Conservation (phyloP, 35 echinoderm and acorn worm genomes). For the Hemicentrotus pulcherrimus region DNA sequence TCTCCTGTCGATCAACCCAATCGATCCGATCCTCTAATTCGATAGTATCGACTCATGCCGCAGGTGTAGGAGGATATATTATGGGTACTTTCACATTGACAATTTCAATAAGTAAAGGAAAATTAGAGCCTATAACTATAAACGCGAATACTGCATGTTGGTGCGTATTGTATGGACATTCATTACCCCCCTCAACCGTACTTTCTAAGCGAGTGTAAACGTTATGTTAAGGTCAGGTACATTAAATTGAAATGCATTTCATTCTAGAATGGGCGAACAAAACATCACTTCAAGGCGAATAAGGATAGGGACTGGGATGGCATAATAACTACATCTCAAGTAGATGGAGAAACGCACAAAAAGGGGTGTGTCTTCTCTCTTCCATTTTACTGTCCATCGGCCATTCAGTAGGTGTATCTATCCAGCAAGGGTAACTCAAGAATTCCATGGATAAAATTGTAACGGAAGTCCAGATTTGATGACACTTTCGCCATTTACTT, state of each 20-base stretch:
- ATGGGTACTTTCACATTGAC: not conserved
- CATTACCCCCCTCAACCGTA: not conserved
- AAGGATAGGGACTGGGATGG: not conserved
- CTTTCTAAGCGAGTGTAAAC: not conserved
- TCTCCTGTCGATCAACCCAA: not conserved
- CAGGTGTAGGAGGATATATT: not conserved
- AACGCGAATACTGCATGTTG: no score
- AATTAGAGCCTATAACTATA: not conserved
- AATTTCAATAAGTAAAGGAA: not conserved
- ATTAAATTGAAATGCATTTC: not conserved
- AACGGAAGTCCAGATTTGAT: not conserved
- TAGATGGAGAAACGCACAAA: not conserved
- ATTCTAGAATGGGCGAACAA: not conserved
- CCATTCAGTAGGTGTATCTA: not conserved
- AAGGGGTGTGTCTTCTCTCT: not conserved
- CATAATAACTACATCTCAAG: not conserved
- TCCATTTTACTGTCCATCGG: not conserved
- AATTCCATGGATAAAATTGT: not conserved
- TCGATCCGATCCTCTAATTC: not conserved
- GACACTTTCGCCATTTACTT: no score
- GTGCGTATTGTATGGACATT: not conserved
- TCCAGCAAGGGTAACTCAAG: not conserved
- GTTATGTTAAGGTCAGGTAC: not conserved
- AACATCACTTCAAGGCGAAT: not conserved
- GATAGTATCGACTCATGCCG: not conserved